Conservation (phyloP, 2,113 vertebrate genomes). For the Python bivittatus region DNA sequence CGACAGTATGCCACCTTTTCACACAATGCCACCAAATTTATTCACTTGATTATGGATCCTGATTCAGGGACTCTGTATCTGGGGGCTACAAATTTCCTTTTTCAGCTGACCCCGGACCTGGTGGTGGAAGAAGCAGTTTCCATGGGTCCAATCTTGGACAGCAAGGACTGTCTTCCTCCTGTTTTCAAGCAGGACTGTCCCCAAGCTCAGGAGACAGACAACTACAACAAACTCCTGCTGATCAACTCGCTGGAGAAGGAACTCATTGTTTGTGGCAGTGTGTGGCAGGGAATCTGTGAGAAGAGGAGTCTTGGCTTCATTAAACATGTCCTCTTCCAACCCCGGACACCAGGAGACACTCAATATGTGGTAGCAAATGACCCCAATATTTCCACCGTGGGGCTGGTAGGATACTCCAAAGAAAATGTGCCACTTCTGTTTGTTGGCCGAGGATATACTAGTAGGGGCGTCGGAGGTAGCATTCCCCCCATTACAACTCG, state of each 20-base stretch:
- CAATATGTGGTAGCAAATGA: conserved; percentile 96
- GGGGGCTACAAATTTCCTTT: conserved; percentile 90
- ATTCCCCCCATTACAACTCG: conserved; percentile 95
- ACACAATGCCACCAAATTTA: conserved; percentile 81
- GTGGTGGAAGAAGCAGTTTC: conserved; percentile 75
- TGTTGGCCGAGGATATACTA: conserved; percentile 93
- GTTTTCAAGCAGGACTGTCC: conserved; percentile 87
- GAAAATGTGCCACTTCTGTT: conserved; percentile 85
- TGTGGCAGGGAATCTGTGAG: conserved; percentile 94
- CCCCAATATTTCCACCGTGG: conserved; percentile 92
- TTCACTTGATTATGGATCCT: conserved; percentile 87
- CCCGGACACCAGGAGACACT: conserved; percentile 89
- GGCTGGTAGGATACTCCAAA: conserved; percentile 83
- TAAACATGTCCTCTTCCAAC: conserved; percentile 78
- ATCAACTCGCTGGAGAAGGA: conserved; percentile 82
- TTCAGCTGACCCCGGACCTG: conserved; percentile 85
- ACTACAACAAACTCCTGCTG: conserved; percentile 93
- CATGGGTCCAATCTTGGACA: conserved; percentile 89
- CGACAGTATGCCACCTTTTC: conserved; percentile 76
- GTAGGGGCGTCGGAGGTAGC: conserved; percentile 81
- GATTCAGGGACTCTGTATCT: conserved; percentile 84
- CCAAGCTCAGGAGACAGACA: conserved; percentile 85
- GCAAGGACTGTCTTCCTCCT: conserved; percentile 91
- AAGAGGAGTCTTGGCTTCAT: conserved; percentile 84
- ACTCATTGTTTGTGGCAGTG: conserved; percentile 92